A percentile compares a stretch with the other conserved stretches of the same genome.
Evolutionary conservation across 2,113 vertebrate species (phyloP).

Genomic region (Boleophthalmus pectinirostris): DNA sequence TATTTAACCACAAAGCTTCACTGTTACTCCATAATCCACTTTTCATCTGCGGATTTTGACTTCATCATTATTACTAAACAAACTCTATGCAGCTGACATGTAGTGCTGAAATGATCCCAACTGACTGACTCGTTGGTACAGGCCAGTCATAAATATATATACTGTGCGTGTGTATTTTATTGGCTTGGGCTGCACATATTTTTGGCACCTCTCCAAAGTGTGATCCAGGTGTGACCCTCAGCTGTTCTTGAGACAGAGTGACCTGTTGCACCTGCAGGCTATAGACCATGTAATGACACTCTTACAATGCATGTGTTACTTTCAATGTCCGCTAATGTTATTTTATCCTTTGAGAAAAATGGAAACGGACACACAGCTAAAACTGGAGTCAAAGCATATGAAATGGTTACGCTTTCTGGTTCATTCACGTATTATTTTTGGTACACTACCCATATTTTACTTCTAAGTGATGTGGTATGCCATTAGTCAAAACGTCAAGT

Average conservation of each 20-base stretch:
- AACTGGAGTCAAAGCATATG: neutral
- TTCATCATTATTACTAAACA: neutral
- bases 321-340: neutral
- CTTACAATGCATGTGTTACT: neutral
- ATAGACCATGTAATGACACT: conserved; percentile 18
- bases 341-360: neutral
- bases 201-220: conserved; percentile 26
- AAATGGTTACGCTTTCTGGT: neutral
- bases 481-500: too few relatives aligned
- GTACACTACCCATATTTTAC: too few relatives aligned
- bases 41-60: neutral
- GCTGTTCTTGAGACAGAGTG: conserved; percentile 41
- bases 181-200: conserved; percentile 34
- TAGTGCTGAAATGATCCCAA: neutral
- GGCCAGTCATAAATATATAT: neutral
- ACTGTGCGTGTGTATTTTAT: conserved; percentile 10
- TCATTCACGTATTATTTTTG: too few relatives aligned
- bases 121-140: neutral
- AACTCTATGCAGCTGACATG: neutral
- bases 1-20: too few relatives aligned
- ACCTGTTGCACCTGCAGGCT: conserved; percentile 23
- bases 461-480: too few relatives aligned
- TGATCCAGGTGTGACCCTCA: conserved; percentile 37
- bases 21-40: neutral
- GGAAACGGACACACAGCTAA: neutral